phyloP scores from a whole-genome alignment of 2,797 vertebrate genomes.

The Sardinella longiceps region DNA sequence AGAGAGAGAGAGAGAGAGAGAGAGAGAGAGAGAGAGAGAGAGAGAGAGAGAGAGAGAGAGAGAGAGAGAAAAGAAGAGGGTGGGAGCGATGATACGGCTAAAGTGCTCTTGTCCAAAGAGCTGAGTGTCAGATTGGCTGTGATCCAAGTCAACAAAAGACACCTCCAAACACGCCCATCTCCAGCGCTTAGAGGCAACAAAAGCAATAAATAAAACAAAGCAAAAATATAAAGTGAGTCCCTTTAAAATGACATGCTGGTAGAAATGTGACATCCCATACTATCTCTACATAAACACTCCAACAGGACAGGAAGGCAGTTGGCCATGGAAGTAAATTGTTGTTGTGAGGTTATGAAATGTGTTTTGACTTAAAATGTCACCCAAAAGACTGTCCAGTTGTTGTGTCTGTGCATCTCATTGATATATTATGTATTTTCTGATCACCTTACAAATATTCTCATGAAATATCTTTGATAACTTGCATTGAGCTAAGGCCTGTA shows the following conservation, averaged over 20 bases:
- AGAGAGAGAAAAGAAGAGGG: not conserved
- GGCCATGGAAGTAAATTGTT: not conserved
- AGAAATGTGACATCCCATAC: not conserved
- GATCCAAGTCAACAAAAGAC: constrained; percentile 32
- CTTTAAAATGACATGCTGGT: not conserved
- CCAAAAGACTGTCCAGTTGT: not conserved
- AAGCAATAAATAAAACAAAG: not conserved
- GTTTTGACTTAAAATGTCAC: not conserved
- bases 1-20: not conserved
- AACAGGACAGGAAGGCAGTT: not conserved
- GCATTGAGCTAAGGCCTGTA: not conserved
- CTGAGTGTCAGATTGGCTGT: constrained; percentile 30
- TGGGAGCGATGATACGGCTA: constrained; percentile 35
- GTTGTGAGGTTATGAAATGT: not conserved
- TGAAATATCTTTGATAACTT: not conserved
- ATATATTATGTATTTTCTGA: not conserved
- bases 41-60: not conserved
- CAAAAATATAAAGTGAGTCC: not conserved
- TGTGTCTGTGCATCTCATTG: not conserved
- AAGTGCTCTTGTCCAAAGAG: constrained; percentile 42
- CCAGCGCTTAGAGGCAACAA: constrained; percentile 9
- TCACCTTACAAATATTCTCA: not conserved
- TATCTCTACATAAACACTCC: not conserved
- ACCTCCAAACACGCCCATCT: constrained; percentile 17
- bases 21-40: constrained; percentile 1